Evolutionary conservation across 2,797 vertebrate species (phyloP).

Genomic region (Adrianichthys oophorus): DNA sequence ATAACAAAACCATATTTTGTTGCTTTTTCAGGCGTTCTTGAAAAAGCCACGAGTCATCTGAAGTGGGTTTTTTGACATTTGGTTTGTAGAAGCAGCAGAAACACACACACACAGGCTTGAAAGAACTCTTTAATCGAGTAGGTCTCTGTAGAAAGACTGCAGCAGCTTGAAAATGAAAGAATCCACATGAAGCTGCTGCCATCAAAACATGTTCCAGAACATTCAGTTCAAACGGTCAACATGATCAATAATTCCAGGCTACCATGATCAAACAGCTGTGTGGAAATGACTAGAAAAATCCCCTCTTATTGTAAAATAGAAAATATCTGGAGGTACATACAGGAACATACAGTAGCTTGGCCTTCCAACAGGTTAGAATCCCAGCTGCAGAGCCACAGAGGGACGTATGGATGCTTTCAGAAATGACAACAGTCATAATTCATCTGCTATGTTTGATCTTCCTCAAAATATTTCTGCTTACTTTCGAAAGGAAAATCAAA

Average conservation of each 20-base stretch:
- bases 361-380: slow-evolving; percentile 68
- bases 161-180: slow-evolving; percentile 44
- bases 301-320: slow-evolving; percentile 94
- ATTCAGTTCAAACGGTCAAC: slow-evolving; percentile 73
- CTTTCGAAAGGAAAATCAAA: too few relatives aligned
- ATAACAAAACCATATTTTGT: background rate
- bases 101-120: slow-evolving; percentile 26
- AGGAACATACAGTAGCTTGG: slow-evolving; percentile 94
- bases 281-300: slow-evolving; percentile 88
- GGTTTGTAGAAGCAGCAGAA: background rate
- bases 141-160: slow-evolving; percentile 53
- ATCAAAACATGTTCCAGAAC: slow-evolving; percentile 63
- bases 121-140: slow-evolving; percentile 52
- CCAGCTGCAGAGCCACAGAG: slow-evolving; percentile 2
- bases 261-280: slow-evolving; percentile 81
- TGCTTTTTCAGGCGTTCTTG: too few relatives aligned
- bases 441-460: too few relatives aligned
- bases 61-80: too few relatives aligned
- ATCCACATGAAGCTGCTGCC: slow-evolving; percentile 48
- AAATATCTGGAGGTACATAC: slow-evolving; percentile 96
- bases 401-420: slow-evolving; percentile 13
- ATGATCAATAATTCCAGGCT: slow-evolving; percentile 79
- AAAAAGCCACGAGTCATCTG: too few relatives aligned
- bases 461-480: too few relatives aligned
- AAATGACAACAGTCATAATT: background rate